Percentiles rank a stretch among this genome's conserved stretches.
phyloP scores from a whole-genome alignment of 2,797 vertebrate species.

The Scleropages formosus region DNA sequence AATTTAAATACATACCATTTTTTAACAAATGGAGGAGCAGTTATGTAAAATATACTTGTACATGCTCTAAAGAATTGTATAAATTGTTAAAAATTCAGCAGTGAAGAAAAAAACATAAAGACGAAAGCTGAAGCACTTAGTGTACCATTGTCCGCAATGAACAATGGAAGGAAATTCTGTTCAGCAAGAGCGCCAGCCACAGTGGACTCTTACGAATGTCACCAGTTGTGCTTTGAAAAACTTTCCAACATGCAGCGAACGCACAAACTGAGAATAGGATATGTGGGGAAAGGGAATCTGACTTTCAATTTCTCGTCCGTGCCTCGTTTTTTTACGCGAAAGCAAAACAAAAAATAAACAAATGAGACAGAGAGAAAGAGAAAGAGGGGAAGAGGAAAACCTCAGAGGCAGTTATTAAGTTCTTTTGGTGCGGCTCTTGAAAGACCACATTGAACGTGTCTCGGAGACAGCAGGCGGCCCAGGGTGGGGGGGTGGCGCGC shows the following conservation, averaged over 20 bases:
- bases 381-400: slow-evolving; percentile 55
- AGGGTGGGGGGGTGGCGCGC: neutral
- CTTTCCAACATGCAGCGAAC: neutral
- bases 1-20: too few species aligned
- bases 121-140: neutral
- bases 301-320: neutral
- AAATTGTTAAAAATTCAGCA: too few species aligned
- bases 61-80: too few species aligned
- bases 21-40: too few species aligned
- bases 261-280: neutral
- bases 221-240: neutral
- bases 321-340: neutral
- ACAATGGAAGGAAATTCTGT: neutral
- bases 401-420: slow-evolving; percentile 28
- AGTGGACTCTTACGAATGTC: neutral
- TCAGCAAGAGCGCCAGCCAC: too few species aligned
- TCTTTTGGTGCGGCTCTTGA: neutral
- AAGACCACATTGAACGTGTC: neutral
- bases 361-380: slow-evolving; percentile 31
- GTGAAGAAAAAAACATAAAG: too few species aligned
- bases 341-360: neutral
- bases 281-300: neutral
- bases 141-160: neutral
- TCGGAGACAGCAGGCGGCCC: too few species aligned
- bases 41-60: too few species aligned